These are phyloP conservation scores for Heterodera schachtii DNA, from an alignment of 1,140 invertebrate species.

Conservation along the genomic window DNA sequence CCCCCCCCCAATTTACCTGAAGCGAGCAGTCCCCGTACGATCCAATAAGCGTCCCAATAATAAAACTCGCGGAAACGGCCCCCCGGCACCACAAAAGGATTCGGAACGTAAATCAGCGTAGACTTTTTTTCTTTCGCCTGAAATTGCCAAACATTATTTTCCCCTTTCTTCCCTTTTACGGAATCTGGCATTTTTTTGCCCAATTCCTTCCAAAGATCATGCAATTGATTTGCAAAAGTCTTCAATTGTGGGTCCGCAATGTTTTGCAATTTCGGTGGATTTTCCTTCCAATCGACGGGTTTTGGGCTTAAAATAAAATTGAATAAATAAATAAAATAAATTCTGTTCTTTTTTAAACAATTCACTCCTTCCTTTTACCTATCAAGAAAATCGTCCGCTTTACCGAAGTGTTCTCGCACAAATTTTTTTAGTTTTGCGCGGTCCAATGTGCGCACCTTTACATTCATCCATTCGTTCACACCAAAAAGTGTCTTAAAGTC, in stretches of 20 bases:
- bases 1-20: neutral
- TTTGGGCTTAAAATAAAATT: conserved; percentile 1
- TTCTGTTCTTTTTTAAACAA: too few species aligned
- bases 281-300: conserved; percentile 14
- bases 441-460: conserved; percentile 6
- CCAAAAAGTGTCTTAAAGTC: conserved; percentile 26
- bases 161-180: neutral
- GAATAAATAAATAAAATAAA: too few species aligned
- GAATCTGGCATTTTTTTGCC: neutral
- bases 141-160: neutral
- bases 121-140: conserved; percentile 70
- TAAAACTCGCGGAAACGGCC: conserved; percentile 81
- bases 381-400: conserved; percentile 56
- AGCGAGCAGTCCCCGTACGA: conserved; percentile 77
- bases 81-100: conserved; percentile 88
- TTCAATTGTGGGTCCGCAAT: neutral
- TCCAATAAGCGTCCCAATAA: conserved; percentile 93
- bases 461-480: neutral
- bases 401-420: conserved; percentile 54
- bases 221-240: neutral
- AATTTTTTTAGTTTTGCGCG: conserved; percentile 38
- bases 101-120: conserved; percentile 84
- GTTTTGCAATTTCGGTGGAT: conserved; percentile 6
- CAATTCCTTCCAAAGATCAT: conserved; percentile 26
- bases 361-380: conserved; percentile 26